Evolutionary conservation across 2,888 invertebrate species (phyloP).

Genomic region (Sesia bembeciformis): DNA sequence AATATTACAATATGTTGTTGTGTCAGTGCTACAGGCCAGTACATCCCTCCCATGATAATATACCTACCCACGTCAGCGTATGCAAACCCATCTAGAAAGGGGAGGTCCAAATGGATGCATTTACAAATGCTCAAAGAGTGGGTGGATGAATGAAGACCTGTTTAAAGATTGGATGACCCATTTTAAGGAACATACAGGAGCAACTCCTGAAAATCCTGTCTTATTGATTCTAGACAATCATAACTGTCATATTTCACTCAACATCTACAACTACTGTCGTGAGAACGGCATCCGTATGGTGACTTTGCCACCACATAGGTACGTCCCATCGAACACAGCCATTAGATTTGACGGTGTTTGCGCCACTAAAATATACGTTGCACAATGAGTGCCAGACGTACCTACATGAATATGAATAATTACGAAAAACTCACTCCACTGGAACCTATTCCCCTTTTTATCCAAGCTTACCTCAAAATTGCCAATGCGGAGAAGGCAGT

Average conservation of each 20-base stretch:
- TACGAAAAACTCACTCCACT: not conserved
- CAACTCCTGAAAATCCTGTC: conserved; percentile 2
- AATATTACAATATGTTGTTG: too few relatives aligned
- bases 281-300: conserved; percentile 2
- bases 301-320: conserved; percentile 3
- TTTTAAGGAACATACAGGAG: conserved; percentile 1
- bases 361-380: conserved; percentile 1
- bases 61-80: too few relatives aligned
- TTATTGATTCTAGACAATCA: conserved; percentile 4
- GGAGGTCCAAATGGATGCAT: too few relatives aligned
- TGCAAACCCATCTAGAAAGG: too few relatives aligned
- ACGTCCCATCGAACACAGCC: conserved; percentile 1
- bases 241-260: conserved; percentile 1
- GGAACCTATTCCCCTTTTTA: not conserved
- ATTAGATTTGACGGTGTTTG: conserved; percentile 1
- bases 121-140: too few relatives aligned
- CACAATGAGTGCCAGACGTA: not conserved
- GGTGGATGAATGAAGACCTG: not conserved
- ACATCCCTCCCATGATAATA: too few relatives aligned
- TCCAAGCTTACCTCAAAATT: not conserved
- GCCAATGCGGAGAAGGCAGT: not conserved
- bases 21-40: too few relatives aligned
- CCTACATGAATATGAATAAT: not conserved
- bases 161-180: not conserved
- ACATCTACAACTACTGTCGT: conserved; percentile 1